These are phyloP conservation scores for Scolopax rusticola DNA, from an alignment of 2,797 vertebrate species.

Conservation along the genomic window DNA sequence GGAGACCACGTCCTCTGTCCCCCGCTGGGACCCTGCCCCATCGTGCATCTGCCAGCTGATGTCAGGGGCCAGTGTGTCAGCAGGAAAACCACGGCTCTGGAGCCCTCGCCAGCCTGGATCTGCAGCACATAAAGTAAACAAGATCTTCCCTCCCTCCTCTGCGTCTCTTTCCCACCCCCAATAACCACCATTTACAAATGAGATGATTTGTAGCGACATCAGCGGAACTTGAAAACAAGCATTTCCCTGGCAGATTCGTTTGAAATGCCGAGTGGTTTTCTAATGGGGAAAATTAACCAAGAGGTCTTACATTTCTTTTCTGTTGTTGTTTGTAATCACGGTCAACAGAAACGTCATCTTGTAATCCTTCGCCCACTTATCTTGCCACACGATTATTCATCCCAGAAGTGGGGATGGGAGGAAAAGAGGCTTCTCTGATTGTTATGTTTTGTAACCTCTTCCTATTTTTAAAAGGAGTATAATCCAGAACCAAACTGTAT, in stretches of 20 bases:
- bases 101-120: background rate
- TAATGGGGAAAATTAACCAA: constrained; percentile 46
- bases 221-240: background rate
- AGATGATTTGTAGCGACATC: background rate
- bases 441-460: constrained; percentile 25
- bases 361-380: constrained; percentile 51
- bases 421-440: background rate
- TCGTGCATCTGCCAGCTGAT: background rate
- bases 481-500: background rate
- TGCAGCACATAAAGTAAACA: background rate
- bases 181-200: background rate
- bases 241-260: background rate
- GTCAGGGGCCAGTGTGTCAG: background rate
- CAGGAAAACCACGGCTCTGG: rapidly evolving
- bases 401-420: background rate
- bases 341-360: constrained; percentile 31
- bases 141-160: background rate
- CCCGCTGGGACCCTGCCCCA: background rate
- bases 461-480: background rate
- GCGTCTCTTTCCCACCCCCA: background rate
- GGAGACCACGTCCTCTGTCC: background rate
- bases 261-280: constrained; percentile 45
- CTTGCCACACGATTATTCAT: constrained; percentile 36
- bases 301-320: constrained; percentile 20
- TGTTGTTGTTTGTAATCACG: constrained; percentile 53